phyloP scores from a whole-genome alignment of 2,113 vertebrate genomes.

The Chascanopsetta lugubris region DNA sequence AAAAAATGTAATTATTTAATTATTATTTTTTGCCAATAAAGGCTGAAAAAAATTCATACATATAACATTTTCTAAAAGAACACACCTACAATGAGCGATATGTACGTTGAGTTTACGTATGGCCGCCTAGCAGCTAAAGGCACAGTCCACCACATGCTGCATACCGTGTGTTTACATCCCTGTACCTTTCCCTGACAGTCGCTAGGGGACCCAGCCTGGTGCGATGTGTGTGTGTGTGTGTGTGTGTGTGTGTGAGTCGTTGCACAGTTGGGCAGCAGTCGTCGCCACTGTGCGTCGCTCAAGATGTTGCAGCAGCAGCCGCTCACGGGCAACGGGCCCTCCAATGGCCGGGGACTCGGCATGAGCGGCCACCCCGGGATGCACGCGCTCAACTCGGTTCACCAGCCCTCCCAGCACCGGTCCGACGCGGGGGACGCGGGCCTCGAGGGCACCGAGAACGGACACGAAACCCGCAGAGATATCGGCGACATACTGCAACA shows the following conservation, averaged over 20 bases:
- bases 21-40: too few species aligned
- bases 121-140: too few species aligned
- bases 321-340: conserved; percentile 82
- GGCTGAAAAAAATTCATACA: too few species aligned
- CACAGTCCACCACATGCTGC: not conserved
- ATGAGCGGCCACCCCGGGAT: conserved; percentile 80
- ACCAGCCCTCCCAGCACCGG: conserved; percentile 75
- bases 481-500: conserved; percentile 98
- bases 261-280: conserved; percentile 66
- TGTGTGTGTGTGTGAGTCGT: conserved; percentile 45
- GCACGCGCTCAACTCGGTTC: conserved; percentile 78
- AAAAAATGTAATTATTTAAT: too few species aligned
- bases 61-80: too few species aligned
- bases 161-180: conserved; percentile 13
- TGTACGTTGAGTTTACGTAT: not conserved
- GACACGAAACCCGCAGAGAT: conserved; percentile 90
- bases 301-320: conserved; percentile 86
- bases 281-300: conserved; percentile 78
- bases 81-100: too few species aligned
- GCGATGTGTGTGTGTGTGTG: conserved; percentile 25
- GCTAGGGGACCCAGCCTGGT: conserved; percentile 73
- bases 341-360: conserved; percentile 80
- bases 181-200: conserved; percentile 54
- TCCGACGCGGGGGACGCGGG: conserved; percentile 81
- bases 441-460: conserved; percentile 92